These are phyloP conservation scores for Anomalospiza imberbis DNA, from an alignment of 2,797 vertebrate species.

Conservation along the genomic window DNA sequence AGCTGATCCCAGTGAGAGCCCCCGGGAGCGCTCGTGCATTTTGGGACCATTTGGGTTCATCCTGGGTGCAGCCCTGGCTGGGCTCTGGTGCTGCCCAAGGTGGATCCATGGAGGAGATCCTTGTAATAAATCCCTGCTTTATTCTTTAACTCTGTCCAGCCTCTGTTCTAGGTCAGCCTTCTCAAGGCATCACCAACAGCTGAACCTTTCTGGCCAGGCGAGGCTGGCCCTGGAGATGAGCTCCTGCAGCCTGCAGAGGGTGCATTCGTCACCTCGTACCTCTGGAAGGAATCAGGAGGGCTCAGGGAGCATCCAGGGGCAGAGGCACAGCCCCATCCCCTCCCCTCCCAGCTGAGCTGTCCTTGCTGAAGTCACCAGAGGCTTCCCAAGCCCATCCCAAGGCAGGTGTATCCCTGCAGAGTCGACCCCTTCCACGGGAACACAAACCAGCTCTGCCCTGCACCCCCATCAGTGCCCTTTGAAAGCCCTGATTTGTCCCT, in stretches of 20 bases:
- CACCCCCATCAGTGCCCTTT: not conserved
- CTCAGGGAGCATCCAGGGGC: not conserved
- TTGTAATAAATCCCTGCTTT: no score
- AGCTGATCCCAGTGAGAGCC: no score
- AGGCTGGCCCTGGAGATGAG: not conserved
- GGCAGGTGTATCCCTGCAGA: not conserved
- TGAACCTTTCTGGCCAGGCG: not conserved
- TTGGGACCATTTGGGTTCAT: no score
- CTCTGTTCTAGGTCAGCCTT: not conserved
- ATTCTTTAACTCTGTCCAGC: no score
- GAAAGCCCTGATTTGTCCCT: no score
- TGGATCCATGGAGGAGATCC: no score
- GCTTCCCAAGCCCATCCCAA: not conserved
- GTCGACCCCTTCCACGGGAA: not conserved
- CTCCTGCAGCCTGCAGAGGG: not conserved
- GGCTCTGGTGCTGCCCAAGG: no score
- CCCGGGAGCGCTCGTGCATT: no score
- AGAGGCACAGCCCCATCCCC: no score
- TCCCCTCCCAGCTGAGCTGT: not conserved
- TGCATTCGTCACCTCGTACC: not conserved
- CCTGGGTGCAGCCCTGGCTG: no score
- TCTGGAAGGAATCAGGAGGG: not conserved
- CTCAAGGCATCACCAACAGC: not conserved
- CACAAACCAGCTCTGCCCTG: not conserved
- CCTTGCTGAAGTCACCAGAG: not conserved